Evolutionary conservation across 2,113 vertebrate genomes (phyloP), one percentile per base, ranked within the genome.

Genomic region (Colinus virginianus): DNA sequence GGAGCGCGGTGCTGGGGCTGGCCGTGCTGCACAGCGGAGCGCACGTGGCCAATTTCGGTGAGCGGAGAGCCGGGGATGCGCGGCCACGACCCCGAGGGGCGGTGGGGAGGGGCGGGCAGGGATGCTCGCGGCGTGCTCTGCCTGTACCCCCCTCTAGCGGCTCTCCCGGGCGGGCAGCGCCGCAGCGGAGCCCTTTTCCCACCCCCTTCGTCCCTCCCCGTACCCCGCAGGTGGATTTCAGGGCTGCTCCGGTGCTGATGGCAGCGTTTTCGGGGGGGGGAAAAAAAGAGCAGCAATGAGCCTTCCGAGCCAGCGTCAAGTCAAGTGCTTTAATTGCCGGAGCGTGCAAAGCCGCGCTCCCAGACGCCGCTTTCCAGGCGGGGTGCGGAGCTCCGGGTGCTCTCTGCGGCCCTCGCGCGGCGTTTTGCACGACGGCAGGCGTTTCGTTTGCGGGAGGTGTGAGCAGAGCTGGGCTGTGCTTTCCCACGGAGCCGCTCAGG

Each of bases 41-140:
- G 3, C 99, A 99, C 55, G 0, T 98, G 64, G 87, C 97, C 67
- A 99, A 98, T 96, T 98, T 98, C 15, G 97, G 99, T 98, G 97
- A 98, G 96, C 87, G 42, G 18, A 42, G n/a, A 42, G 13, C 28
- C 61, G 9, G 32, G 15, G 15, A 14, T 26, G 5, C 18, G 17
- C 26, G 45, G 19, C 6, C 9, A 9, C 2, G 11, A 10, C n/a
- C n/a, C 56, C 20, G 19, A 11, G 19, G 19, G 42, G 5, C 11
- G 17, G 12, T 5, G 18, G n/a, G 40, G 74, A 49, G 42, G 53
- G 58, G 11, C 17, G 51, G 8, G 51, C 26, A 26, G 26, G 26
- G 51, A 30, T 30, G 26, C 51, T 30, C 26, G 51, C 26, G 8
- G 28, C 15, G 36, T 28, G 64, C 3, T 6, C 79, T 71, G 88